These are phyloP conservation scores for Eupithecia centaureata DNA, from an alignment of 2,888 invertebrate species.

Conservation along the genomic window DNA sequence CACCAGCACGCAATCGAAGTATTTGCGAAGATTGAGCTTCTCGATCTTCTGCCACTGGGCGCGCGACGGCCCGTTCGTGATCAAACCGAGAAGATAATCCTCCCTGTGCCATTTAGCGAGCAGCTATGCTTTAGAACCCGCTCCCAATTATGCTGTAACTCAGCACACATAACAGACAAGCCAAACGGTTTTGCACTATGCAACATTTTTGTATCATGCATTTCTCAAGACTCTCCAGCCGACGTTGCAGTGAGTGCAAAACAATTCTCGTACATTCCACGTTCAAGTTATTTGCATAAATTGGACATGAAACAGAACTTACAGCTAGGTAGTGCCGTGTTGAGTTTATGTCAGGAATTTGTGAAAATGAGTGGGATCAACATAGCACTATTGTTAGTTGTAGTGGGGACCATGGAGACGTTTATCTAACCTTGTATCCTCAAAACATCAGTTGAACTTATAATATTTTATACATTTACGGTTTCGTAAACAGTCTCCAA, in stretches of 20 bases:
- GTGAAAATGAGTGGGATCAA: slow-evolving; percentile 53
- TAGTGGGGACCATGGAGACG: slow-evolving; percentile 65
- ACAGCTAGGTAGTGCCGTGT: slow-evolving; percentile 65
- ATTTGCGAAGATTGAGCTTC: slow-evolving; percentile 86
- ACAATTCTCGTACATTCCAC: slow-evolving; percentile 65
- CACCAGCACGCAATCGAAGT: slow-evolving; percentile 91
- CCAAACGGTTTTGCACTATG: slow-evolving; percentile 67
- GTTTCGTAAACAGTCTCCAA: slow-evolving; percentile 59
- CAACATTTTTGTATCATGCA: slow-evolving; percentile 36
- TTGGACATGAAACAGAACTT: slow-evolving; percentile 69
- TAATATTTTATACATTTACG: slow-evolving; percentile 1
- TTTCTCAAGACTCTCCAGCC: slow-evolving; percentile 22
- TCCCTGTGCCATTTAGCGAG: slow-evolving; percentile 83
- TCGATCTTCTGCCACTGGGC: slow-evolving; percentile 95
- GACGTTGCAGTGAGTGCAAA: slow-evolving; percentile 60
- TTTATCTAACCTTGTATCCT: slow-evolving; percentile 33
- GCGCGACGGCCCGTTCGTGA: slow-evolving; percentile 93
- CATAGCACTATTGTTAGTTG: slow-evolving; percentile 60
- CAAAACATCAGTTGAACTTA: not conserved
- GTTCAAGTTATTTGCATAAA: slow-evolving; percentile 69
- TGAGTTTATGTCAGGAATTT: slow-evolving; percentile 49
- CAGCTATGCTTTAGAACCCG: slow-evolving; percentile 73
- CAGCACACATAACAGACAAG: slow-evolving; percentile 71
- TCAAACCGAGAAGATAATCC: slow-evolving; percentile 90
- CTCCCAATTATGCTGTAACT: slow-evolving; percentile 70